These are phyloP conservation scores for Poeciliopsis paucimaculata DNA, from an alignment of 2,797 vertebrate genomes.

Conservation along the genomic window DNA sequence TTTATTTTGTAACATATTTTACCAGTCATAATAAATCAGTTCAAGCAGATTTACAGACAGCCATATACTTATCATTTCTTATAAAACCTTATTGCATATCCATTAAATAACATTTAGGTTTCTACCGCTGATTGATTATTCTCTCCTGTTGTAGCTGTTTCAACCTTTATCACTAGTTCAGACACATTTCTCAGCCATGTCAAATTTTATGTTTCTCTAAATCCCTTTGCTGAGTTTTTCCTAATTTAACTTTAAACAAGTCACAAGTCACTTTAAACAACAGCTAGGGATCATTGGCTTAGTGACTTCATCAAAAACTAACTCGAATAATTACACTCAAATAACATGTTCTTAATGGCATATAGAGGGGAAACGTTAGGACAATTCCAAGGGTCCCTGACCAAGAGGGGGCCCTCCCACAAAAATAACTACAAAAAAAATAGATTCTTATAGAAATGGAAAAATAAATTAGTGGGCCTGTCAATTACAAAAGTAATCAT, in stretches of 20 bases:
- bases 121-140: neutral
- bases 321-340: neutral
- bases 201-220: neutral
- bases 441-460: too few relatives aligned
- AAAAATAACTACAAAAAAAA: too few relatives aligned
- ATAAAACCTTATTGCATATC: neutral
- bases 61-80: neutral
- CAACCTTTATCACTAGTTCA: neutral
- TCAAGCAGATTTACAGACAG: neutral
- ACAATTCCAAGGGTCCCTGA: too few relatives aligned
- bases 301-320: neutral
- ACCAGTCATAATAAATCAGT: slow-evolving; percentile 3
- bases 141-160: neutral
- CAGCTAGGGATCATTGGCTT: slow-evolving; percentile 67
- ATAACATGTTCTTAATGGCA: neutral
- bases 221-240: neutral
- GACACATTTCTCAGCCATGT: neutral
- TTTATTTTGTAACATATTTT: neutral
- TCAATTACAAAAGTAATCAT: too few relatives aligned
- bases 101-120: neutral
- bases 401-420: too few relatives aligned
- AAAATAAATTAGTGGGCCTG: too few relatives aligned
- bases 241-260: neutral
- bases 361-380: too few relatives aligned
- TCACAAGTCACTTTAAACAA: slow-evolving; percentile 51